Evolutionary conservation across 2,888 invertebrate species (phyloP).

Genomic region (Xestia ashworthii): DNA sequence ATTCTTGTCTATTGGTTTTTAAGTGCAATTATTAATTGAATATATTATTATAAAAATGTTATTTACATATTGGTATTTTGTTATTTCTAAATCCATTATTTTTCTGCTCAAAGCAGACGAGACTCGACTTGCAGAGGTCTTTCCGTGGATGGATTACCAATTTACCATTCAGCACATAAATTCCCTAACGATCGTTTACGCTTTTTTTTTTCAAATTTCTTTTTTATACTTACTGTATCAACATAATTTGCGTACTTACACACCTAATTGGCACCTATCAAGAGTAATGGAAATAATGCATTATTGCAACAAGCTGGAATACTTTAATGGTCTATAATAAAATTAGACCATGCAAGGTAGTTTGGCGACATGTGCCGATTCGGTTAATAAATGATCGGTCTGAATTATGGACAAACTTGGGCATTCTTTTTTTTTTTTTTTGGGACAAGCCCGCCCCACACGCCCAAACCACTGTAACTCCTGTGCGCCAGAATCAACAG

Average conservation of each 20-base stretch:
- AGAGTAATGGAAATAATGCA: constrained; percentile 33
- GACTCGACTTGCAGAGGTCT: not conserved
- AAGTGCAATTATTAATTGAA: constrained; percentile 62
- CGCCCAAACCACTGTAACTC: too few species aligned
- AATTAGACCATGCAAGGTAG: not conserved
- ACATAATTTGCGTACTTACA: not conserved
- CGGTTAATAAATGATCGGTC: not conserved
- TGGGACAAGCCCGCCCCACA: too few species aligned
- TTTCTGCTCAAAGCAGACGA: not conserved
- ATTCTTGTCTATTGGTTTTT: constrained; percentile 56
- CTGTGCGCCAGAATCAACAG: too few species aligned
- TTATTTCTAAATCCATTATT: constrained; percentile 1
- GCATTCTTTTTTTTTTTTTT: too few species aligned
- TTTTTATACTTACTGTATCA: not conserved
- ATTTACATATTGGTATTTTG: constrained; percentile 36
- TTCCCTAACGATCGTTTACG: not conserved
- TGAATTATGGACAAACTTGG: not conserved
- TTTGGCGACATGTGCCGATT: constrained; percentile 2
- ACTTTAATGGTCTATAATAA: constrained; percentile 18
- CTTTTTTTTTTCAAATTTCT: not conserved
- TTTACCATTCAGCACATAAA: not conserved
- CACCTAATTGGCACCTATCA: not conserved
- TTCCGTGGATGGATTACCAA: not conserved
- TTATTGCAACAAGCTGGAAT: constrained; percentile 22
- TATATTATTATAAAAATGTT: constrained; percentile 63